These are phyloP conservation scores for Muntiacus muntjak DNA, from an alignment of 2,113 vertebrate species.

Conservation along the genomic window DNA sequence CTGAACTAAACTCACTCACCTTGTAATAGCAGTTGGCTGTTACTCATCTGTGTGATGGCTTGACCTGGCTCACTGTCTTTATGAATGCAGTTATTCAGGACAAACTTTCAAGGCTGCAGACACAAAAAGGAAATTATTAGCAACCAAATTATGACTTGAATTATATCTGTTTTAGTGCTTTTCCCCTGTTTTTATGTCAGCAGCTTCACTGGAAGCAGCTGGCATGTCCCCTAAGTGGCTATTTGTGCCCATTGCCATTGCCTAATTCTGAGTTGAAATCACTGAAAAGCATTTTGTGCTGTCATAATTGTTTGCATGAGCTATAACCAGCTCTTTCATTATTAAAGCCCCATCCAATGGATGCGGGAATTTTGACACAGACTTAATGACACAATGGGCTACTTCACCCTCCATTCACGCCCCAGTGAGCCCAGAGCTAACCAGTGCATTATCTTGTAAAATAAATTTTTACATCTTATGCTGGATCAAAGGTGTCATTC, in stretches of 20 bases:
- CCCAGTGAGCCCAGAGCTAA: neutral
- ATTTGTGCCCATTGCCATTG: constrained; percentile 28
- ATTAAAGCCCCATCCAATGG: constrained; percentile 42
- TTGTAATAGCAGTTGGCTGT: neutral
- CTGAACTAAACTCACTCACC: neutral
- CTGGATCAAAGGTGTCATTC: constrained; percentile 13
- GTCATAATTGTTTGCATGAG: constrained; percentile 41
- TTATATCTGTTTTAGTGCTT: constrained; percentile 32
- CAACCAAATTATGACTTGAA: constrained; percentile 45
- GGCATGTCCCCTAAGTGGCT: constrained; percentile 46
- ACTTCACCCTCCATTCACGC: neutral
- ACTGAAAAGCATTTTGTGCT: constrained; percentile 47
- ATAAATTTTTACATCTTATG: constrained; percentile 13
- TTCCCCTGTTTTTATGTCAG: constrained; percentile 51
- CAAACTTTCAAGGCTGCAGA: constrained; percentile 20
- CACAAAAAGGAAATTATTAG: constrained; percentile 45
- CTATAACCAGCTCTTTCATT: constrained; percentile 54
- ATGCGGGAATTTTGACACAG: constrained; percentile 56
- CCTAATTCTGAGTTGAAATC: constrained; percentile 64
- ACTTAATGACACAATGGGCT: constrained; percentile 9
- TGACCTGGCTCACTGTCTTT: neutral
- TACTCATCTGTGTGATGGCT: neutral
- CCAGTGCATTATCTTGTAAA: neutral
- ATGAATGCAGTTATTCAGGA: neutral
- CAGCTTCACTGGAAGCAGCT: constrained; percentile 58